Percentiles rank a stretch among this genome's conserved stretches.
These are phyloP conservation scores for Pogoniulus pusillus DNA, from an alignment of 2,797 vertebrate species.

Conservation along the genomic window DNA sequence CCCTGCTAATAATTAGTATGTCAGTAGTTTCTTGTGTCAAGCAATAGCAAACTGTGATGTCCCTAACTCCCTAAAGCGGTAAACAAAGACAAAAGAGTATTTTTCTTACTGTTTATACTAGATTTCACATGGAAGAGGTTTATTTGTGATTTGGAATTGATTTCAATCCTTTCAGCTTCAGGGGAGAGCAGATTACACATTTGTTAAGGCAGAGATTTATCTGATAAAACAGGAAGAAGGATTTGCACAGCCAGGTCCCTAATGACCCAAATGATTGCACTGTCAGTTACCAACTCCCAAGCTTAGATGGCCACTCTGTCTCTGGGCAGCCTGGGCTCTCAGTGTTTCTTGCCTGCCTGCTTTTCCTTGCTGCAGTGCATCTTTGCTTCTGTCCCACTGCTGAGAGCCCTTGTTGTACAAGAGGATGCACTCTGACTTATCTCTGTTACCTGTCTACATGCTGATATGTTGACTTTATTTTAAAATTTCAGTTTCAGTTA, in stretches of 20 bases:
- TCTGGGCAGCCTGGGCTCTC: neutral
- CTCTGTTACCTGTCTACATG: neutral
- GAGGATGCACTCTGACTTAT: neutral
- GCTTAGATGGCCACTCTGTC: neutral
- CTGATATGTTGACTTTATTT: neutral
- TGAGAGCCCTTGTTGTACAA: neutral
- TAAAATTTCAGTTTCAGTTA: neutral
- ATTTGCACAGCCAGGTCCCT: neutral
- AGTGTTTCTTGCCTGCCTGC: neutral
- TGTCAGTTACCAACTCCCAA: neutral
- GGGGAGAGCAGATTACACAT: neutral
- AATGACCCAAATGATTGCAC: neutral
- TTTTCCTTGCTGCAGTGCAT: neutral
- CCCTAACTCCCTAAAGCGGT: neutral
- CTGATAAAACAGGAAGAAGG: neutral
- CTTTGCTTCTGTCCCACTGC: neutral
- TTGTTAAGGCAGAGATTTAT: neutral
- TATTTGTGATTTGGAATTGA: neutral
- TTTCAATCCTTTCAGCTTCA: neutral
- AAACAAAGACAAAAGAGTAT: neutral
- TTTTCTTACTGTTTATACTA: neutral
- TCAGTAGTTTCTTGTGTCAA: neutral
- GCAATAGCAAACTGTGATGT: accelerated
- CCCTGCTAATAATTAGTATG: neutral
- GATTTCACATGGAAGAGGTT: neutral